phyloP scores from a whole-genome alignment of 2,113 vertebrate genomes.

The Podilymbus podiceps region DNA sequence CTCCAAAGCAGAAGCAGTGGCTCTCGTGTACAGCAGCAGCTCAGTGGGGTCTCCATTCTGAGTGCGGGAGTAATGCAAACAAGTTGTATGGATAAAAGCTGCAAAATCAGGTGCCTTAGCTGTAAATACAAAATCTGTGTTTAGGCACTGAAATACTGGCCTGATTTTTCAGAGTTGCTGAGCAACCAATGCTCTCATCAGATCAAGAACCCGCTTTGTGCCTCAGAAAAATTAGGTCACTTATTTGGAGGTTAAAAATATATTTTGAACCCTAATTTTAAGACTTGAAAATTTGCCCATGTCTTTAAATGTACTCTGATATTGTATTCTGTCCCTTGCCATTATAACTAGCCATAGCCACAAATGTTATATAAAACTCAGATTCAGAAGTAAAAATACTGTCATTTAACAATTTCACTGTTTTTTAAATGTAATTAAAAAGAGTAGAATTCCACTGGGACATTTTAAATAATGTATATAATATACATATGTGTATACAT shows the following conservation, averaged over 20 bases:
- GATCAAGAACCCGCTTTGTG: neutral
- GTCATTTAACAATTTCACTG: slow-evolving; percentile 45
- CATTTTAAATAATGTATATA: slow-evolving; percentile 34
- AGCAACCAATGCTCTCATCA: neutral
- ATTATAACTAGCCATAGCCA: neutral
- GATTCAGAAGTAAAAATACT: neutral
- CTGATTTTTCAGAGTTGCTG: slow-evolving; percentile 39
- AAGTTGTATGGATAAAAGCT: neutral
- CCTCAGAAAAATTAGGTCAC: slow-evolving; percentile 13
- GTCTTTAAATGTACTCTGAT: neutral
- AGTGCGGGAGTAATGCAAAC: neutral
- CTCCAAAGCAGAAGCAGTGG: neutral
- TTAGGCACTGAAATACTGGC: neutral
- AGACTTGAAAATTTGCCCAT: neutral
- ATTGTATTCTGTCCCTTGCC: neutral
- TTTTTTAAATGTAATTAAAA: slow-evolving; percentile 66
- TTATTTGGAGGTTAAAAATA: neutral
- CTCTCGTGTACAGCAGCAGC: neutral
- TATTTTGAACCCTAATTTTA: neutral
- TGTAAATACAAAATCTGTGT: neutral
- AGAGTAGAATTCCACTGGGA: slow-evolving; percentile 53
- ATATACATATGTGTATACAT: slow-evolving; percentile 35
- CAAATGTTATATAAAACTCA: neutral
- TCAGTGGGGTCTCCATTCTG: neutral
- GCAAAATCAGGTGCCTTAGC: neutral